phyloP scores from a whole-genome alignment of 2,113 vertebrate genomes.

The Nothoprocta perdicaria region DNA sequence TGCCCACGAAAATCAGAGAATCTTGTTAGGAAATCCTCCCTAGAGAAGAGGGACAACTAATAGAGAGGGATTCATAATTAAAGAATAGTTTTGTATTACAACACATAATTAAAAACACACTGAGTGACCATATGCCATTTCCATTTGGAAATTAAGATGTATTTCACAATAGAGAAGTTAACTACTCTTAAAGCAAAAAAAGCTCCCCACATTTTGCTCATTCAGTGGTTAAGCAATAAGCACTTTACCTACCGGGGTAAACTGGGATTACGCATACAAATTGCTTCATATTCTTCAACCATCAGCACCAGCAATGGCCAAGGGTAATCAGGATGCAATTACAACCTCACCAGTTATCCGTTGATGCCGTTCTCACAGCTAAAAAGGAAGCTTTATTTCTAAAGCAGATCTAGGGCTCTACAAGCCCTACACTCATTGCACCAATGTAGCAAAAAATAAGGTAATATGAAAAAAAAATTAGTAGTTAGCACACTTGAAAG shows the following conservation, averaged over 20 bases:
- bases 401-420: background rate
- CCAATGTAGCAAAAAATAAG: background rate
- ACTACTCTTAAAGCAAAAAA: background rate
- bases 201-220: background rate
- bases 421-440: background rate
- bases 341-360: background rate
- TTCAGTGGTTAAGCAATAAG: background rate
- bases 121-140: background rate
- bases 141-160: background rate
- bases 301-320: background rate
- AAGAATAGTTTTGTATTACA: background rate
- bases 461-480: too few species aligned
- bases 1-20: background rate
- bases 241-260: background rate
- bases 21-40: background rate
- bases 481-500: constrained; percentile 21
- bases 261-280: background rate
- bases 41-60: background rate
- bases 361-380: background rate
- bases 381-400: background rate
- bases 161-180: background rate
- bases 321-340: background rate
- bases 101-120: background rate
- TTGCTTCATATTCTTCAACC: background rate
- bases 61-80: background rate